These are phyloP conservation scores for Leuciscus waleckii DNA, from an alignment of 2,797 vertebrate species.

Conservation along the genomic window DNA sequence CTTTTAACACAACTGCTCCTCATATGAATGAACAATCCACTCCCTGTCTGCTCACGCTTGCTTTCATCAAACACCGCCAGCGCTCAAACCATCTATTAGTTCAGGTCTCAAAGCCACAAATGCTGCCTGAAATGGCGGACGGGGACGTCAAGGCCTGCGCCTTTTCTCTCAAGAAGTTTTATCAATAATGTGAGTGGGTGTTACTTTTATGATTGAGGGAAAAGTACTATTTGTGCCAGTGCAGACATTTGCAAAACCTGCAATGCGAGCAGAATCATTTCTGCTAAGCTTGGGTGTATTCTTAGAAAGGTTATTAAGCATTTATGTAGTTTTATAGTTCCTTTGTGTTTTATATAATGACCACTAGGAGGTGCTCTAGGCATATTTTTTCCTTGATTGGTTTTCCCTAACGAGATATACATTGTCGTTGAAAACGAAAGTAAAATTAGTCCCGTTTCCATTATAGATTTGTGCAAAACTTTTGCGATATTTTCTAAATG, in stretches of 20 bases:
- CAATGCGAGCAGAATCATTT: background rate
- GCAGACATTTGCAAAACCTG: background rate
- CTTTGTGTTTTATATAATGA: no score
- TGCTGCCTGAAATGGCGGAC: background rate
- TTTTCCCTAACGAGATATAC: no score
- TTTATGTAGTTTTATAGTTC: no score
- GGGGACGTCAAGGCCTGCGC: background rate
- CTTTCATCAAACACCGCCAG: conserved; percentile 52
- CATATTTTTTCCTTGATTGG: no score
- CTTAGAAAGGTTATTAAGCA: no score
- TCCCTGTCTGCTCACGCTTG: conserved; percentile 42
- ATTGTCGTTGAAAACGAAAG: no score
- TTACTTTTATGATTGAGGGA: conserved; percentile 15
- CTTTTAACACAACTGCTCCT: conserved; percentile 49
- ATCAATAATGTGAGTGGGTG: conserved; percentile 32
- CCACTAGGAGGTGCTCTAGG: no score
- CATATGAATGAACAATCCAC: conserved; percentile 58
- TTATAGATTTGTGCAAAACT: no score
- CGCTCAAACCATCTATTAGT: conserved; percentile 43
- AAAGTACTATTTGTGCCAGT: conserved; percentile 15
- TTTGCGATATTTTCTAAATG: no score
- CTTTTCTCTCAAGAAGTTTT: conserved; percentile 10
- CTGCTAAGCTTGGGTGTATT: no score
- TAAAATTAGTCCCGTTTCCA: no score
- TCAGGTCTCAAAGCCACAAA: conserved; percentile 5